Base-by-base conservation (phyloP, 2,797 vertebrate species). In the Gobio occitaniae region DNA sequence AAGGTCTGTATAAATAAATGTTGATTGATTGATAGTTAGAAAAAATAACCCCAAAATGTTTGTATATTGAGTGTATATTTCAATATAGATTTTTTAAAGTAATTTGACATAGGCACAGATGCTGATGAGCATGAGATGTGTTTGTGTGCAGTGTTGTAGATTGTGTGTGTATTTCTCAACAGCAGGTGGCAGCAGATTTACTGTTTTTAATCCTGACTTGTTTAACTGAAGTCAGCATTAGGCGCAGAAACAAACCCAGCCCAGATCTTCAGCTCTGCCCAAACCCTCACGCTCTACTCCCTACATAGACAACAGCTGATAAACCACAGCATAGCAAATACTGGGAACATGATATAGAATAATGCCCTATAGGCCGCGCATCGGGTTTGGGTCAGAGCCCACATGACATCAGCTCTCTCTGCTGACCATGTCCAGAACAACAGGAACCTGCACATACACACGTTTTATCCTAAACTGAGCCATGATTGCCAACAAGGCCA, bases 361-460 rank as follows among this genome's bases (percentile, higher is more conserved):
- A n/a, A 1, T 8, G 29, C 2, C 15, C n/a, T 72, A 0, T 25
- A 29, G 17, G 21, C 41, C 6, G 41, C 2, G 2, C 69, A 47
- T 71, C 9, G 21, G 2, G 38, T 59, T 59, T 25, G 3, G 12
- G 54, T 44, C 75, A 77, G 65, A 68, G 17, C 4, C 8, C 13
- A 25, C 15, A 12, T 61, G 6, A 66, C 44, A 36, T 11, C 25
- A 44, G 82, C 82, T 6, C 84, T 63, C 82, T 85, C 89, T 90
- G 61, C 82, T 90, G 84, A 56, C 76, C 54, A 2, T 72, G 71
- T 13, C 70, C 63, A 25, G 48, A n/a, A 25, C 25, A 25, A 25
- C 25, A 25, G 25, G 25, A 32, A 32, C 2, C 2, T 32, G 32
- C 32, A 32, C 32, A 32, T 32, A 2, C 32, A 32, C 32, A 32